Percentiles rank a stretch among this genome's conserved stretches.
Conservation (phyloP, 2,888 invertebrate species). For the Brenthis hecate region DNA sequence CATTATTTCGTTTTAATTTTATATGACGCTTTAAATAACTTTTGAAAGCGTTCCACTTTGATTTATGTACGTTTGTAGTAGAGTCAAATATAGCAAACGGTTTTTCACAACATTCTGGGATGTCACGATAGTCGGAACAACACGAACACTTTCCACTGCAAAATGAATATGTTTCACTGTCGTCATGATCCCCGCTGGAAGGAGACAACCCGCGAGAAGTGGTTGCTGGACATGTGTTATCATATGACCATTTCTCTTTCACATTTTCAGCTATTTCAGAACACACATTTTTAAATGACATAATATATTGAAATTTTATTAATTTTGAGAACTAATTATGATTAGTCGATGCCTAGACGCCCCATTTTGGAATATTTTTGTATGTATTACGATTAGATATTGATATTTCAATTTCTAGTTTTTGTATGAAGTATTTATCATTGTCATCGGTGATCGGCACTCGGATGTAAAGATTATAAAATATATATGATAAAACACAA, state of each 20-base stretch:
- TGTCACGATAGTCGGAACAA: slow-evolving; percentile 46
- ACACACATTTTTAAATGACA: slow-evolving; percentile 38
- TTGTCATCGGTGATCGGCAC: no score
- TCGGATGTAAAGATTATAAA: no score
- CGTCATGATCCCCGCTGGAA: slow-evolving; percentile 57
- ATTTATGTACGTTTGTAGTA: slow-evolving; percentile 49
- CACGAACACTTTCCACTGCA: slow-evolving; percentile 54
- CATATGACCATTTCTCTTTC: slow-evolving; percentile 47
- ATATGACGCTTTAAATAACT: slow-evolving; percentile 49
- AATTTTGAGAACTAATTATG: neutral
- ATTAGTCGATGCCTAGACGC: neutral
- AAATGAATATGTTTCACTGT: slow-evolving; percentile 47
- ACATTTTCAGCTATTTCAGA: slow-evolving; percentile 41
- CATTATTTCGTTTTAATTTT: slow-evolving; percentile 43
- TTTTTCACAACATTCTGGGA: slow-evolving; percentile 46
- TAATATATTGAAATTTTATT: neutral
- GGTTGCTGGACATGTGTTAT: slow-evolving; percentile 51
- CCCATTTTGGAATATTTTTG: neutral
- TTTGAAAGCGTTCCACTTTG: slow-evolving; percentile 59
- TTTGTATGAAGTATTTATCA: no score
- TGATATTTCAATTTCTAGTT: no score
- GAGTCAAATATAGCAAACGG: slow-evolving; percentile 63
- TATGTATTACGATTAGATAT: neutral
- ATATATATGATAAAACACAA: no score
- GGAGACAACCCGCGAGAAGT: slow-evolving; percentile 61